phyloP scores from a whole-genome alignment of 2,797 vertebrate species.

The Paguma larvata region DNA sequence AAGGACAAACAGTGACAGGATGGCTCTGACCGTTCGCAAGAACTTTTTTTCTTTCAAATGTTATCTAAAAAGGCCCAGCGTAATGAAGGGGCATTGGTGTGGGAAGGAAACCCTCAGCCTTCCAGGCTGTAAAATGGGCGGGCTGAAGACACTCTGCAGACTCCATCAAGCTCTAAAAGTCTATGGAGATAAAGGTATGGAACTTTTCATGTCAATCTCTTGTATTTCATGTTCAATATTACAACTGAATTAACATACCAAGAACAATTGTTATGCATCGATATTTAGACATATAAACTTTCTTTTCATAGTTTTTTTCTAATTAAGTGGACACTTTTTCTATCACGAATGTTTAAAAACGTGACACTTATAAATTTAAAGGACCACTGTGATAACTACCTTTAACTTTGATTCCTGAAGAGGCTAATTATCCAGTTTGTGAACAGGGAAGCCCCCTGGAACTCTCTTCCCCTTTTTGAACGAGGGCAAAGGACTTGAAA shows the following conservation, averaged over 20 bases:
- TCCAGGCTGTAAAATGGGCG: background rate
- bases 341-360: constrained; percentile 27
- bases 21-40: background rate
- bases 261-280: background rate
- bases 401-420: constrained; percentile 1
- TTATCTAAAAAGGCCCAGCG: background rate
- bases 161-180: background rate
- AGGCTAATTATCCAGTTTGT: background rate
- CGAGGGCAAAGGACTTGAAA: background rate
- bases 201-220: background rate
- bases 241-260: background rate
- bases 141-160: background rate
- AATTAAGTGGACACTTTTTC: constrained; percentile 29
- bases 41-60: background rate
- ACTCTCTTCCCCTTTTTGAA: constrained; percentile 34
- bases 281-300: background rate
- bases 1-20: background rate
- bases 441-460: background rate
- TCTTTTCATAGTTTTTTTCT: constrained; percentile 9
- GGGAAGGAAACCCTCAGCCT: background rate
- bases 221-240: constrained; percentile 4
- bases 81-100: background rate
- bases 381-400: background rate
- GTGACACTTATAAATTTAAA: background rate
- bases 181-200: background rate